phyloP scores from a whole-genome alignment of 2,888 invertebrate species.

The Galerucella calmariensis region DNA sequence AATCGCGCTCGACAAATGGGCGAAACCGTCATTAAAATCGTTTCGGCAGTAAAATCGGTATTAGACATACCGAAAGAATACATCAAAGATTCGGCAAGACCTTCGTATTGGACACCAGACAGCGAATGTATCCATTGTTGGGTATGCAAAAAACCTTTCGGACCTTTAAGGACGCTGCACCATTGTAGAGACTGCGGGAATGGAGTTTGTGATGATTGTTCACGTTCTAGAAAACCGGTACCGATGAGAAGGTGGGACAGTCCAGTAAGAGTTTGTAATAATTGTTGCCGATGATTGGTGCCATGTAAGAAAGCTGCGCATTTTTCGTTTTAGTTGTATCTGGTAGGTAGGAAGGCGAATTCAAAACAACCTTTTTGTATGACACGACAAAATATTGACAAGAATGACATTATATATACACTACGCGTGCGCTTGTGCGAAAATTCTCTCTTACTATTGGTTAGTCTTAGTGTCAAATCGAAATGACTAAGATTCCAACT shows the following conservation, averaged over 20 bases:
- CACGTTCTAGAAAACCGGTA: constrained; percentile 72
- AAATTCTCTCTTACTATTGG: too few species aligned
- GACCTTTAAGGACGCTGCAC: constrained; percentile 68
- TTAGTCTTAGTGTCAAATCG: too few species aligned
- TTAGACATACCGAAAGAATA: constrained; percentile 81
- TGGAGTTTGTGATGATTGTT: constrained; percentile 74
- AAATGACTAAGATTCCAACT: too few species aligned
- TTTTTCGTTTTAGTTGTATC: constrained; percentile 2
- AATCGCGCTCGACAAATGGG: constrained; percentile 50
- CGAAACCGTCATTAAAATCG: constrained; percentile 78
- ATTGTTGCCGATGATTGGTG: constrained; percentile 69
- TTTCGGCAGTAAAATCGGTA: constrained; percentile 77
- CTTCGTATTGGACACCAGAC: constrained; percentile 85
- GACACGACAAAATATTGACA: too few species aligned
- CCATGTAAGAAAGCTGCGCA: constrained; percentile 2
- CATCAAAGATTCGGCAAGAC: constrained; percentile 80
- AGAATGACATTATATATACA: too few species aligned
- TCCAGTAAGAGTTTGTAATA: constrained; percentile 80
- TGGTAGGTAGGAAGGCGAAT: neutral
- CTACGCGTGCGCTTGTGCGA: too few species aligned
- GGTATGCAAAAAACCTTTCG: constrained; percentile 72
- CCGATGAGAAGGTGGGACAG: constrained; percentile 78
- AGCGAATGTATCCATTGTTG: constrained; percentile 74
- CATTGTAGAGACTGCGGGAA: constrained; percentile 80
- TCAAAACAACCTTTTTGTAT: too few species aligned